Percentiles rank a stretch among this genome's conserved stretches.
These are phyloP conservation scores for Galeopsomyia nigrocyanea DNA, from an alignment of 2,888 invertebrate species.

Conservation along the genomic window DNA sequence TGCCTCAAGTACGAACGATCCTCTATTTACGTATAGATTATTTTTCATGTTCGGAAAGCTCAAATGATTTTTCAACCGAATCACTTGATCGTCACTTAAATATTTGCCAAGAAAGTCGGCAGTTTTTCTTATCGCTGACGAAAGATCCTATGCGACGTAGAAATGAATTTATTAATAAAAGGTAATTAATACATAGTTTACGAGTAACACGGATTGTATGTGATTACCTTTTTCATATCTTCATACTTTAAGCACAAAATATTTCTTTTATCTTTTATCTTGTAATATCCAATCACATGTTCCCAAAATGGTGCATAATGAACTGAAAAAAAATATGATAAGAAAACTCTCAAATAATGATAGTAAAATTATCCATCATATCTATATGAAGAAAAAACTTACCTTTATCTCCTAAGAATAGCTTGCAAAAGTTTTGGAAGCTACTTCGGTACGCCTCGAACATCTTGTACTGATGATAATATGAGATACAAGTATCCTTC, in stretches of 20 bases:
- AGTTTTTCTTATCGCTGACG: conserved; percentile 70
- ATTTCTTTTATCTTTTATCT: conserved; percentile 50
- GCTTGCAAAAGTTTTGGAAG: conserved; percentile 74
- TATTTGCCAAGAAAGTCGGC: conserved; percentile 70
- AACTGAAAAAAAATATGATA: conserved; percentile 44
- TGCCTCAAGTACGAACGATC: no score
- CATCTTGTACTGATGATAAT: conserved; percentile 77
- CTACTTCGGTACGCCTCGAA: conserved; percentile 68
- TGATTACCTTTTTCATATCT: conserved; percentile 58
- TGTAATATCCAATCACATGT: conserved; percentile 57
- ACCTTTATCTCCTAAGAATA: conserved; percentile 74
- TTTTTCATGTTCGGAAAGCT: conserved; percentile 73
- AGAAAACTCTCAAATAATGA: no score
- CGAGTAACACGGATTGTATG: no score
- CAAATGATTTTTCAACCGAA: conserved; percentile 70
- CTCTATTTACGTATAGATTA: conserved; percentile 72
- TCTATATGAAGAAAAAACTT: not conserved
- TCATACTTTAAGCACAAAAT: conserved; percentile 59
- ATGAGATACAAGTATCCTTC: conserved; percentile 80
- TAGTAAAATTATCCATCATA: not conserved
- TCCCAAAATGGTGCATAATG: conserved; percentile 58
- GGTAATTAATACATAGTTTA: no score
- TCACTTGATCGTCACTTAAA: conserved; percentile 69
- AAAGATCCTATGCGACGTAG: conserved; percentile 66
- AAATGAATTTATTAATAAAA: no score